A percentile compares a stretch with the other conserved stretches of the same genome.
Evolutionary conservation across 2,113 vertebrate species (phyloP).

Genomic region (Hippoglossus stenolepis): DNA sequence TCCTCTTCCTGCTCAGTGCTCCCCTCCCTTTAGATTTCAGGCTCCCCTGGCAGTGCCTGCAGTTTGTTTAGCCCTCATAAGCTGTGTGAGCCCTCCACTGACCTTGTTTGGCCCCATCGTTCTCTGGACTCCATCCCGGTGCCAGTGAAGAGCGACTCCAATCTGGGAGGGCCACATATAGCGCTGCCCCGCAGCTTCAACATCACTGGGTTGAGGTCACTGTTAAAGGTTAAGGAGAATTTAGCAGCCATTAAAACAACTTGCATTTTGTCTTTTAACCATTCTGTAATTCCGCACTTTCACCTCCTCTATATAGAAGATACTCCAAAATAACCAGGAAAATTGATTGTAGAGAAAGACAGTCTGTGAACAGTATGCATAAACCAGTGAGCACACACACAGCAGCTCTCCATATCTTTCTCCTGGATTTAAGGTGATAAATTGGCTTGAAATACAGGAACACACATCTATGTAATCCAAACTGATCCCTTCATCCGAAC

Average conservation of each 20-base stretch:
- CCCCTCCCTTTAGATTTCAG: constrained; percentile 18
- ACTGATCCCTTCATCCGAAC: constrained; percentile 46
- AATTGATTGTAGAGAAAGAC: neutral
- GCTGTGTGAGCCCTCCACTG: constrained; percentile 35
- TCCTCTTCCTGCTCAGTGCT: neutral
- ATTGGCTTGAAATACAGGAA: constrained; percentile 27
- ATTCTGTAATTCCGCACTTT: neutral
- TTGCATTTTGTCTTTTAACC: neutral
- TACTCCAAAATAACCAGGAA: neutral
- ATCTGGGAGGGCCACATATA: constrained; percentile 28
- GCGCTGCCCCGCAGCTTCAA: constrained; percentile 20
- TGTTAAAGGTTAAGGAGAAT: constrained; percentile 39
- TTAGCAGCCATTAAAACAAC: constrained; percentile 26
- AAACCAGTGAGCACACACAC: neutral
- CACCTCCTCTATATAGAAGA: neutral
- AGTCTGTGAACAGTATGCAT: neutral
- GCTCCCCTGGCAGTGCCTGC: constrained; percentile 16
- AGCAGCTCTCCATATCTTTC: constrained; percentile 49
- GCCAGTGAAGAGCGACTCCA: constrained; percentile 35
- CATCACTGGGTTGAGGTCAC: constrained; percentile 36
- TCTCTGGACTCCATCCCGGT: constrained; percentile 43
- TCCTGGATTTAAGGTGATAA: neutral
- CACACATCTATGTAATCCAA: constrained; percentile 51
- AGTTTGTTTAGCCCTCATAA: constrained; percentile 57
- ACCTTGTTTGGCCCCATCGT: constrained; percentile 57